Percentiles rank a stretch among this genome's conserved stretches.
These are phyloP conservation scores for Eubucco bourcierii DNA, from an alignment of 2,113 vertebrate species.

Conservation along the genomic window DNA sequence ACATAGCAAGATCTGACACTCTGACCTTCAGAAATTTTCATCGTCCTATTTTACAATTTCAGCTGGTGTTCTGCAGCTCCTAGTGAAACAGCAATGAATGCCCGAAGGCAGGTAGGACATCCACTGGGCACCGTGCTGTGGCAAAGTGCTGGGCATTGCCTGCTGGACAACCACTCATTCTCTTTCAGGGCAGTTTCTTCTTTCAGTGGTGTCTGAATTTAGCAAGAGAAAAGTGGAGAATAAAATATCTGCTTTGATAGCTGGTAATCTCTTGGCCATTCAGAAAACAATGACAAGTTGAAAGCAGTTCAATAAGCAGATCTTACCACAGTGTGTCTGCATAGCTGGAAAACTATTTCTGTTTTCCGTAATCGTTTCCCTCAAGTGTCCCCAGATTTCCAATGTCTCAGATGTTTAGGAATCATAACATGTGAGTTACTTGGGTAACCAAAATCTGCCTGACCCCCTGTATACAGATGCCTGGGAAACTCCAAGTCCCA, in stretches of 20 bases:
- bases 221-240: neutral
- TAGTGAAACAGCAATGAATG: neutral
- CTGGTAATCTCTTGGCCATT: neutral
- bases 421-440: constrained; percentile 61
- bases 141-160: accelerated
- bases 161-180: neutral
- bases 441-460: constrained; percentile 51
- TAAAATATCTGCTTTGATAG: neutral
- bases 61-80: accelerated
- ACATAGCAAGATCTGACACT: neutral
- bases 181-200: neutral
- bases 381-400: constrained; percentile 18
- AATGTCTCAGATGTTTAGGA: constrained; percentile 59
- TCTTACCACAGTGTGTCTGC: neutral
- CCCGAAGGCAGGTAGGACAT: neutral
- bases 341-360: constrained; percentile 17
- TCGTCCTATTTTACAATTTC: neutral
- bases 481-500: neutral
- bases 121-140: accelerated
- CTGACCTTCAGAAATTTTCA: neutral
- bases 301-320: constrained; percentile 18
- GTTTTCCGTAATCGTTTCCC: constrained; percentile 18
- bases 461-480: constrained; percentile 5
- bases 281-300: neutral
- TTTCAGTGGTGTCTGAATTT: neutral